Conservation (phyloP, 1,140 invertebrate species). For the Drosophila ironensis region DNA sequence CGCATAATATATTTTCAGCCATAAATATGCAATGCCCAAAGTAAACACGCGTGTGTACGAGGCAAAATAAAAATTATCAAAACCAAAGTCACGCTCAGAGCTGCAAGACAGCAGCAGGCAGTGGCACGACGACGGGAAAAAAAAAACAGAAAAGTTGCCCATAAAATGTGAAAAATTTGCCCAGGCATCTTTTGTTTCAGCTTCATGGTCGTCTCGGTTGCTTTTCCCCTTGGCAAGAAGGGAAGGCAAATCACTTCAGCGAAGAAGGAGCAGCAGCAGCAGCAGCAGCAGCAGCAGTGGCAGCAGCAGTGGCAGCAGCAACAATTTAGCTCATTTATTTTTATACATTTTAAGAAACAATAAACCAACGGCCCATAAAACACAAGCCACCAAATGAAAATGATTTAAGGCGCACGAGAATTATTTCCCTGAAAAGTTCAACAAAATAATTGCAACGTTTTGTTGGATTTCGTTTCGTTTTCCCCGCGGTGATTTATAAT, state of each 20-base stretch:
- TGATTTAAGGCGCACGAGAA: slow-evolving; percentile 61
- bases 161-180: slow-evolving; percentile 55
- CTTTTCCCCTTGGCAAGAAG: background rate
- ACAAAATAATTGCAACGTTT: slow-evolving; percentile 48
- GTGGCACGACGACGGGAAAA: too few relatives aligned
- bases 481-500: slow-evolving; percentile 14
- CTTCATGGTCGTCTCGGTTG: slow-evolving; percentile 6
- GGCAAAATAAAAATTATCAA: slow-evolving; percentile 44
- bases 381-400: slow-evolving; percentile 78
- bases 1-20: slow-evolving; percentile 73
- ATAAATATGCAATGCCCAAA: slow-evolving; percentile 55
- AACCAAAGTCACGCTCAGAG: slow-evolving; percentile 54
- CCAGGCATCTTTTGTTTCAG: slow-evolving; percentile 35
- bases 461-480: slow-evolving; percentile 11
- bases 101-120: too few relatives aligned
- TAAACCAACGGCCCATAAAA: slow-evolving; percentile 79
- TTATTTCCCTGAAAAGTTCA: slow-evolving; percentile 41
- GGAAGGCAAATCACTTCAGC: slow-evolving; percentile 60
- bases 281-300: slow-evolving; percentile 1
- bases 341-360: slow-evolving; percentile 80
- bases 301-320: slow-evolving; percentile 15
- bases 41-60: slow-evolving; percentile 5
- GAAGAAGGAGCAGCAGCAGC: slow-evolving; percentile 13
- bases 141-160: slow-evolving; percentile 14
- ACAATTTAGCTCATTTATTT: slow-evolving; percentile 71